These are phyloP conservation scores for Neosilurus mollespiculum DNA, from an alignment of 2,797 vertebrate genomes.

Conservation along the genomic window DNA sequence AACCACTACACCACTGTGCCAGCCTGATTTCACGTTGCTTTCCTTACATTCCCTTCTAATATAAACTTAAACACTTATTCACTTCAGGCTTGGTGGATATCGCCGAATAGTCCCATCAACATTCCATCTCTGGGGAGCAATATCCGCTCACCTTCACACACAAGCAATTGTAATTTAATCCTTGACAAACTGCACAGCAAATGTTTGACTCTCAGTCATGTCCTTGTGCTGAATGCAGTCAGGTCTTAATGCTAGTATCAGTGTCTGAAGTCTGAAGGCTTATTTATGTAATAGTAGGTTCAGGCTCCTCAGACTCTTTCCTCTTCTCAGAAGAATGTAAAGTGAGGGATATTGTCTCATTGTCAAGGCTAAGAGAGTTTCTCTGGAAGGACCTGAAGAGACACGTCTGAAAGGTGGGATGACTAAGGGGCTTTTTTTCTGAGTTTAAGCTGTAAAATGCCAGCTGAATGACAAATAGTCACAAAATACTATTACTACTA, in stretches of 20 bases:
- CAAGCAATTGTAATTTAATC: not conserved
- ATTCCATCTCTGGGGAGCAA: no score
- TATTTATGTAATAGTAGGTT: slow-evolving; percentile 34
- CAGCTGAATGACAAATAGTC: not conserved
- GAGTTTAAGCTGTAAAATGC: slow-evolving; percentile 5
- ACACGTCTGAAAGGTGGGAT: slow-evolving; percentile 22
- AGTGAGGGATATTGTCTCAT: not conserved
- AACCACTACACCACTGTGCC: no score
- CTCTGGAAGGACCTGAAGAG: slow-evolving; percentile 1
- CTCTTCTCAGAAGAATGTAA: not conserved
- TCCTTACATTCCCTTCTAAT: no score
- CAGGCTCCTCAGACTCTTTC: not conserved
- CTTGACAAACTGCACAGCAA: not conserved
- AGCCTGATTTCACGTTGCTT: no score
- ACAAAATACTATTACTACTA: not conserved
- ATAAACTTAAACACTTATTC: no score
- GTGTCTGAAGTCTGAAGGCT: slow-evolving; percentile 17
- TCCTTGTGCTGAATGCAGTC: slow-evolving; percentile 3
- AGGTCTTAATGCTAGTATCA: slow-evolving; percentile 8
- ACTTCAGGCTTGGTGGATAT: no score
- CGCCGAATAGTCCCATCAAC: no score
- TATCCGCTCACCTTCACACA: no score
- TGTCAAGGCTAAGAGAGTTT: not conserved
- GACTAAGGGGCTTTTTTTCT: slow-evolving; percentile 28
- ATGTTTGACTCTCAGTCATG: not conserved